A percentile compares a stretch with the other conserved stretches of the same genome.
Conservation (phyloP, 2,888 invertebrate genomes). For the Drosophila villosipedis region DNA sequence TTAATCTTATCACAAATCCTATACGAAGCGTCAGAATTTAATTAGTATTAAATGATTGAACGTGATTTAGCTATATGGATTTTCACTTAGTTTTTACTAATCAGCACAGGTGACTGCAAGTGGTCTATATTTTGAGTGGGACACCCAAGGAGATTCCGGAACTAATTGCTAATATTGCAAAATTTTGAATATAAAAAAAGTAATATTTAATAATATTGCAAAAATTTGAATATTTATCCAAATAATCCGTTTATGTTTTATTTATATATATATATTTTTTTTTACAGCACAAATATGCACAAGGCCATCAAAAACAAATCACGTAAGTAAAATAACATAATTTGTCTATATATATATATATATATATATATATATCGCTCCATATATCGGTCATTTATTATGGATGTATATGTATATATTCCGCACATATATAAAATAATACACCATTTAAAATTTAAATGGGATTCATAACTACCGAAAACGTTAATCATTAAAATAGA, state of each 20-base stretch:
- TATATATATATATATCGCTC: neutral
- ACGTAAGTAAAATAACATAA: conserved; percentile 62
- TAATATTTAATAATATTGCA: neutral
- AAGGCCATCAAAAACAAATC: conserved; percentile 78
- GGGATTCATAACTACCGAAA: neutral
- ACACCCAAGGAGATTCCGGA: conserved; percentile 11
- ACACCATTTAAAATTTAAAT: neutral
- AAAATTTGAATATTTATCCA: conserved; percentile 14
- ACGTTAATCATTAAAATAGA: conserved; percentile 17
- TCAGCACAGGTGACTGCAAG: conserved; percentile 57
- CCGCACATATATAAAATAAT: neutral
- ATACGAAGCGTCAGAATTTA: conserved; percentile 51
- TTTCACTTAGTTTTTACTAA: conserved; percentile 58
- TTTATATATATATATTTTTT: conserved; percentile 13
- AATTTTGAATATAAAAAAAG: too few species aligned
- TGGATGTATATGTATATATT: neutral
- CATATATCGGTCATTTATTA: neutral
- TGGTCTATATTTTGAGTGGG: conserved; percentile 16
- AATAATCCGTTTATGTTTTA: neutral
- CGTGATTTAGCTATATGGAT: conserved; percentile 46
- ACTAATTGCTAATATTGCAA: conserved; percentile 1
- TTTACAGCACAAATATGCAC: conserved; percentile 65
- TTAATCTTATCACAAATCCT: conserved; percentile 58
- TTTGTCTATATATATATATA: neutral
- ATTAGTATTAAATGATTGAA: conserved; percentile 67